A percentile compares a stretch with the other conserved stretches of the same genome.
Evolutionary conservation across 2,888 invertebrate species (phyloP).

Genomic region (Ptilodon capucinus): DNA sequence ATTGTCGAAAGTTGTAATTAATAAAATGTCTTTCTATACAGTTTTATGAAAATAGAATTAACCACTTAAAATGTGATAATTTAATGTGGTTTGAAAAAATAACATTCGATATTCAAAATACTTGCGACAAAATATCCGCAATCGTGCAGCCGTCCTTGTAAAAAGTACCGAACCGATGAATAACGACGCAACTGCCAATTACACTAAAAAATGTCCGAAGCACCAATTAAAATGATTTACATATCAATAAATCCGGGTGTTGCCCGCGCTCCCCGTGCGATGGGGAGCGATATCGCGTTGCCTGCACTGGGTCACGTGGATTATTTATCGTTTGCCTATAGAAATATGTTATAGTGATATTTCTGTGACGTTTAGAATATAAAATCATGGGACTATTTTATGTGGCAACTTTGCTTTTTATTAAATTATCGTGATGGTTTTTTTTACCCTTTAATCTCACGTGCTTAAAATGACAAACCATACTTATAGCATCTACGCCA

Average conservation of each 20-base stretch:
- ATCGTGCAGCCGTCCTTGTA: constrained; percentile 12
- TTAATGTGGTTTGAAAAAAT: no score
- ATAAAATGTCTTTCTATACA: no score
- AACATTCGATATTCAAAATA: no score
- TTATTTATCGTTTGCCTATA: constrained; percentile 27
- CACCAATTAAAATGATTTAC: constrained; percentile 82
- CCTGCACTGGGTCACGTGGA: constrained; percentile 28
- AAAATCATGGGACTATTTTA: no score
- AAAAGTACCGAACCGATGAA: constrained; percentile 57
- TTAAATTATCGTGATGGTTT: no score
- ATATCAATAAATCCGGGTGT: constrained; percentile 75
- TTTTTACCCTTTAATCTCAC: no score
- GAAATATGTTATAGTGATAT: not conserved
- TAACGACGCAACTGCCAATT: constrained; percentile 76
- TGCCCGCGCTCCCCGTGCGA: constrained; percentile 34
- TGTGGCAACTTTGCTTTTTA: no score
- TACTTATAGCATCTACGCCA: not conserved
- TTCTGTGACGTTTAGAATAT: not conserved
- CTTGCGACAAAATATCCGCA: constrained; percentile 17
- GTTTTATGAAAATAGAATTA: no score
- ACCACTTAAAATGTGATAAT: no score
- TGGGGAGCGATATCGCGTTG: constrained; percentile 33
- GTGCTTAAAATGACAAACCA: not conserved
- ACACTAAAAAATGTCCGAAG: constrained; percentile 77
- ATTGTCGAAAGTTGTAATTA: no score